Percentiles rank a stretch among this genome's conserved stretches.
Evolutionary conservation across 2,797 vertebrate species (phyloP).

Genomic region (Typhlichthys subterraneus): DNA sequence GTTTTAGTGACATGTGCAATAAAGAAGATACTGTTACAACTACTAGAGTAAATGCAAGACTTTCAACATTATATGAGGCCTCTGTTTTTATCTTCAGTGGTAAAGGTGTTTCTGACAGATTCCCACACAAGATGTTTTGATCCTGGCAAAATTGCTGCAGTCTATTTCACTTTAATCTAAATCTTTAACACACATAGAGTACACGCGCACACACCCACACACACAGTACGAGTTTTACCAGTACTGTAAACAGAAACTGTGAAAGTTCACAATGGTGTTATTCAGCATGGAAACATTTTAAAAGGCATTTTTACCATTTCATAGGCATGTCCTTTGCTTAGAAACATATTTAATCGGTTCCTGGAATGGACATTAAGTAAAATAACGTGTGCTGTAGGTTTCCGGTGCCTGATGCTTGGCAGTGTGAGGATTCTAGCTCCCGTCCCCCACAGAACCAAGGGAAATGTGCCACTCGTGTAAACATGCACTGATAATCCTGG

Average conservation of each 20-base stretch:
- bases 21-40: background rate
- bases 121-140: background rate
- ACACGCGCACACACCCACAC: slow-evolving; percentile 10
- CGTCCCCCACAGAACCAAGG: slow-evolving; percentile 13
- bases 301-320: no score
- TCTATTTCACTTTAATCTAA: background rate
- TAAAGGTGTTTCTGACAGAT: background rate
- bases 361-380: slow-evolving; percentile 30
- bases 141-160: background rate
- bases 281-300: background rate
- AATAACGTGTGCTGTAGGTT: slow-evolving; percentile 11
- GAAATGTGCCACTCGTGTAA: slow-evolving; percentile 26
- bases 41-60: slow-evolving; percentile 3
- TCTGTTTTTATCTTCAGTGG: background rate
- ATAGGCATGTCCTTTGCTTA: no score
- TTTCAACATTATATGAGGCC: background rate
- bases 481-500: slow-evolving; percentile 58
- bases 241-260: background rate
- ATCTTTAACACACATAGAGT: background rate
- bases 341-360: slow-evolving; percentile 32
- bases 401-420: slow-evolving; percentile 16
- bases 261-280: background rate
- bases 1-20: slow-evolving; percentile 9
- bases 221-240: background rate
- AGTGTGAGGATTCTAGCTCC: slow-evolving; percentile 5